These are phyloP conservation scores for Cebuella pygmaea DNA, from an alignment of 2,797 vertebrate species.

Conservation along the genomic window DNA sequence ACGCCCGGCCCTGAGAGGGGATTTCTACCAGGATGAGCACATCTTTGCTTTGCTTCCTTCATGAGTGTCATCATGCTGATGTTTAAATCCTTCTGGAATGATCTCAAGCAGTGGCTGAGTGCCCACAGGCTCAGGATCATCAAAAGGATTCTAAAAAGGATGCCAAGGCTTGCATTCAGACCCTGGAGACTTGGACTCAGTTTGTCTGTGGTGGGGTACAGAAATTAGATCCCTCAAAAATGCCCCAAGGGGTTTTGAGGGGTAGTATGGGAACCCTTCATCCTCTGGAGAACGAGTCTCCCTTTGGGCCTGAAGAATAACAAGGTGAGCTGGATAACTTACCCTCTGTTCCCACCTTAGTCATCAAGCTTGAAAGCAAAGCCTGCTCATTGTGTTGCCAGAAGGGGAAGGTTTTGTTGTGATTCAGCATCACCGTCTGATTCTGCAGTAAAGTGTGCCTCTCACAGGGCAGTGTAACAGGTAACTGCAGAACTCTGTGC, in stretches of 20 bases:
- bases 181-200: background rate
- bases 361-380: background rate
- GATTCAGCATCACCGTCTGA: accelerated
- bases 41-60: background rate
- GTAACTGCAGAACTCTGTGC: background rate
- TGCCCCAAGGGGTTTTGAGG: accelerated
- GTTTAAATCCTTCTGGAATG: background rate
- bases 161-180: background rate
- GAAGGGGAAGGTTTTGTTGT: background rate
- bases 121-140: background rate
- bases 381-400: no score
- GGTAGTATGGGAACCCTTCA: background rate
- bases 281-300: background rate
- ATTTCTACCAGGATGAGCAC: background rate
- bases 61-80: background rate
- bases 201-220: background rate
- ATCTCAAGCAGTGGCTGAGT: accelerated
- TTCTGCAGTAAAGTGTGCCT: accelerated
- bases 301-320: background rate
- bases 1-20: accelerated
- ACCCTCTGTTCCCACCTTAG: no score
- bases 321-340: accelerated
- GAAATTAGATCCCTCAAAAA: background rate
- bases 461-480: accelerated
- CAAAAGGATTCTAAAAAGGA: background rate